Percentiles rank a stretch among this genome's conserved stretches.
Conservation (phyloP, 2,888 invertebrate genomes). For the Eristalis pertinax region DNA sequence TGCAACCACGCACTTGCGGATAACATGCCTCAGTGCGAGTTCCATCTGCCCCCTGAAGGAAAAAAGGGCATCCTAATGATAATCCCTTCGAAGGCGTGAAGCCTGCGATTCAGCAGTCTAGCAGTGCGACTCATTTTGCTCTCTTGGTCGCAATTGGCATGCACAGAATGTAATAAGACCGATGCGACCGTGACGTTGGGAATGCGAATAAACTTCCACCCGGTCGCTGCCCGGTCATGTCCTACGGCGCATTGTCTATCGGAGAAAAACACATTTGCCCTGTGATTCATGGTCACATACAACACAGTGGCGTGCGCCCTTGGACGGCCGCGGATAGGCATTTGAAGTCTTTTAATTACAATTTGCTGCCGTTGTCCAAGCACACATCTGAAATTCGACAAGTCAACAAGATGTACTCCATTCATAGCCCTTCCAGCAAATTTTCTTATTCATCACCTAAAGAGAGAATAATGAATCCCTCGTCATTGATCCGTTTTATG, state of each 20-base stretch:
- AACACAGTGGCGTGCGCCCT: background rate
- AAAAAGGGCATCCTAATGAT: background rate
- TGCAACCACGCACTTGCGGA: background rate
- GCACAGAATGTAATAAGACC: conserved; percentile 36
- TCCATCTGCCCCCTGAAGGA: background rate
- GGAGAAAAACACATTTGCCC: background rate
- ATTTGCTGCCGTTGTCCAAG: background rate
- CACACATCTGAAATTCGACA: background rate
- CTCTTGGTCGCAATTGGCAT: conserved; percentile 12
- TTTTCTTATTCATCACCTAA: background rate
- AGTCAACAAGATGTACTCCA: background rate
- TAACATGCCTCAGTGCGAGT: background rate
- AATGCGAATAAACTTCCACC: conserved; percentile 20
- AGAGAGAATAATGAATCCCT: background rate
- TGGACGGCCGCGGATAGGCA: background rate
- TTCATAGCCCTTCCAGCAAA: background rate
- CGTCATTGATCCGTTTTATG: background rate
- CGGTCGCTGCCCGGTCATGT: conserved; percentile 7
- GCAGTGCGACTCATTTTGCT: background rate
- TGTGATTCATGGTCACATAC: background rate
- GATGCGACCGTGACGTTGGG: background rate
- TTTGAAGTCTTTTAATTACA: conserved; percentile 18
- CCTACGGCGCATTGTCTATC: background rate
- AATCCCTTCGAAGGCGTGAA: background rate
- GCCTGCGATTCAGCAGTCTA: background rate